These are phyloP conservation scores for Pagetopsis macropterus DNA, from an alignment of 2,797 vertebrate genomes.

Conservation along the genomic window DNA sequence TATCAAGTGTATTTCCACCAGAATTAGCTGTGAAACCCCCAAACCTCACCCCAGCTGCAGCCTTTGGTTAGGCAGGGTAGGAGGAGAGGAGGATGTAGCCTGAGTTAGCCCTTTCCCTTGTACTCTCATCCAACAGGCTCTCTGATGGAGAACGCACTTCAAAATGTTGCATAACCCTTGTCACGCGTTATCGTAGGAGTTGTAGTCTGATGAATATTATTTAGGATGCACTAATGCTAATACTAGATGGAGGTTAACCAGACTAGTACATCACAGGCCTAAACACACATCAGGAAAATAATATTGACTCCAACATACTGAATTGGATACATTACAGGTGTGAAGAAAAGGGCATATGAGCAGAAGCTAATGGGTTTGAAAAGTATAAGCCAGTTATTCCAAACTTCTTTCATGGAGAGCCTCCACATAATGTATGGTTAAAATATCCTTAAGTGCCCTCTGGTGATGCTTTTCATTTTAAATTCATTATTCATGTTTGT, in stretches of 20 bases:
- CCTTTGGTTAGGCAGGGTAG: conserved; percentile 27
- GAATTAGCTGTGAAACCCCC: conserved; percentile 37
- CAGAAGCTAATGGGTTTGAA: background rate
- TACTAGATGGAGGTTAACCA: conserved; percentile 3
- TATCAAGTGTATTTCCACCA: conserved; percentile 23
- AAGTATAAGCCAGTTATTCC: background rate
- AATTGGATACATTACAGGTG: background rate
- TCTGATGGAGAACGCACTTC: conserved; percentile 52
- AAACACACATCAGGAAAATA: conserved; percentile 8
- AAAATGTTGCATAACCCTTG: conserved; percentile 60
- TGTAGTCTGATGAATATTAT: conserved; percentile 46
- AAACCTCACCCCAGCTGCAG: conserved; percentile 44
- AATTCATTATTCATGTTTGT: background rate
- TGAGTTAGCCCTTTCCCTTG: conserved; percentile 56
- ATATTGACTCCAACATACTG: background rate
- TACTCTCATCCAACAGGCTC: conserved; percentile 46
- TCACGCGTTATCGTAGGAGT: conserved; percentile 42
- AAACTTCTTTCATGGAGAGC: background rate
- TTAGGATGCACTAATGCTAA: conserved; percentile 21
- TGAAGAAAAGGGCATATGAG: background rate
- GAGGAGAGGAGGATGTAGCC: conserved; percentile 53
- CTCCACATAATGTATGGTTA: background rate
- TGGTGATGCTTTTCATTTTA: background rate
- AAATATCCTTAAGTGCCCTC: background rate
- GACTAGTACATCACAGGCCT: background rate